phyloP scores from a whole-genome alignment of 2,797 vertebrate genomes.

The Eospalax fontanierii region DNA sequence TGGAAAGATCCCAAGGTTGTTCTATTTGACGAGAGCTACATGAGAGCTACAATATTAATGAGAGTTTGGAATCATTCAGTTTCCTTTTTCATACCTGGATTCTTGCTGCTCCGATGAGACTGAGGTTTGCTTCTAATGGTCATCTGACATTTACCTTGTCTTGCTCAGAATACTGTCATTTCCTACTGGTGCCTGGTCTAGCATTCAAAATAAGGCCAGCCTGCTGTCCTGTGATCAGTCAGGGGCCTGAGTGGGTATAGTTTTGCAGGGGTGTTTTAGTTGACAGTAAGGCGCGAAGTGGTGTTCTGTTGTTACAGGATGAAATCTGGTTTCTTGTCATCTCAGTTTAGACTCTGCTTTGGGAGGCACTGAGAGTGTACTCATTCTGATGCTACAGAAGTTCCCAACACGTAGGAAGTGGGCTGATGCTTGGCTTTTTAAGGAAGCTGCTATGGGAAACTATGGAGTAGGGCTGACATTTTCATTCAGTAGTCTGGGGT shows the following conservation, averaged over 20 bases:
- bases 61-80: not conserved
- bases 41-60: not conserved
- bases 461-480: not conserved
- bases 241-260: too few relatives aligned
- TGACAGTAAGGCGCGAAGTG: not conserved
- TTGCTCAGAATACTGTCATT: not conserved
- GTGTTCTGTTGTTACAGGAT: not conserved
- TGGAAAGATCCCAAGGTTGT: not conserved
- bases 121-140: not conserved
- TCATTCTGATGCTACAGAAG: not conserved
- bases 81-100: not conserved
- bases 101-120: not conserved
- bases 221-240: not conserved
- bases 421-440: not conserved
- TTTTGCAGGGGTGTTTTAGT: not conserved
- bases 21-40: not conserved
- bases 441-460: not conserved
- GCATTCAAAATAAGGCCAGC: not conserved
- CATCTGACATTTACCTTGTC: not conserved
- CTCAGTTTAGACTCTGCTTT: conserved; percentile 40
- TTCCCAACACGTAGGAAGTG: not conserved
- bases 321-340: not conserved
- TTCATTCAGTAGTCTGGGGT: not conserved
- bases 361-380: not conserved
- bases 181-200: not conserved